Base-by-base conservation (phyloP, 2,113 vertebrate species). In the Nothobranchius furzeri region DNA sequence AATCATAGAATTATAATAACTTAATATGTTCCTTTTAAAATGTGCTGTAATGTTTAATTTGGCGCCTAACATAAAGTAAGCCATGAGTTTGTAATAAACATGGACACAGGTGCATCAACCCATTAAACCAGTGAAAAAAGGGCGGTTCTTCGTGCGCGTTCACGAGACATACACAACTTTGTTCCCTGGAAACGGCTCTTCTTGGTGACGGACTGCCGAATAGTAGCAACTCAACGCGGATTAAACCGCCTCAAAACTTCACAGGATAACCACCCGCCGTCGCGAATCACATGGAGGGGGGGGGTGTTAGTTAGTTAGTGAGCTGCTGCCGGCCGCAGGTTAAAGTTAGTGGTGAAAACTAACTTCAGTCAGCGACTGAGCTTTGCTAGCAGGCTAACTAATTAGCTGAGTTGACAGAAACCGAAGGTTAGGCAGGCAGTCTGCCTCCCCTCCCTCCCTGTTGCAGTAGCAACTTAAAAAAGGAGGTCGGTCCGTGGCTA, bases 141-240 rank as follows among this genome's bases (percentile, higher is more conserved):
- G 43, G 10, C 43, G 43, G 43, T 43, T 43, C 42, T 43, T 7
- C 30, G 12, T 10, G 80, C 76, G 65, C 70, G 68, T 59, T 72
- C 78, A 73, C 67, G 74, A 56, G 30, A 47, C 75, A 11, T n/a
- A 59, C 58, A 51, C 70, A 68, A 79, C 58, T 76, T 56, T 37
- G 50, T 60, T 56, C 45, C 20, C 1, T 52, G 17, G 75, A 46
- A 71, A 64, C 66, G 59, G 48, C 13, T 49, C 1, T 20, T 14
- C 0, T 46, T 15, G 36, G 12, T n/a, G 59, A 42, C 30, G 54
- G 62, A 51, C 35, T 2, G 0, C n/a, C 1, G 10, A 65, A n/a
- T 40, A 2, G 20, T 47, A 70, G 10, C 43, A 45, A 11, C 12
- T 11, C 43, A 45, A 11, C 43, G 55, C 64, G 24, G 20, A 14